Evolutionary conservation across 1,140 invertebrate species (phyloP).

Genomic region (Penaeus vannamei): DNA sequence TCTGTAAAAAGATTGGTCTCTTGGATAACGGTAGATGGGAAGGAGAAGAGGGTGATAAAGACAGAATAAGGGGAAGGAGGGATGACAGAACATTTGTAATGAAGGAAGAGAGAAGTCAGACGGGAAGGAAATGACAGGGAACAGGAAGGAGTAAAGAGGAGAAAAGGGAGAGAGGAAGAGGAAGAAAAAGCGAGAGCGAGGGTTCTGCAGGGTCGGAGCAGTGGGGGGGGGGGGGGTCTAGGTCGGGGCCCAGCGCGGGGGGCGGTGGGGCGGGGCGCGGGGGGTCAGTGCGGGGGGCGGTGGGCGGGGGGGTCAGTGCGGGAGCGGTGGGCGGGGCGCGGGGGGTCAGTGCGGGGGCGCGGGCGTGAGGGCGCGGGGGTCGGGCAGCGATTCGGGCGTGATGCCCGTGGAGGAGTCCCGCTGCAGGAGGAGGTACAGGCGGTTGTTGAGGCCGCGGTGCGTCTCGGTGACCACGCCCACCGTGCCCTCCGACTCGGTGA

Average conservation of each 20-base stretch:
- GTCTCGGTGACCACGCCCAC: constrained; percentile 53
- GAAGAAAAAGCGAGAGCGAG: constrained; percentile 3
- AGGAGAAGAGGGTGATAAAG: no score
- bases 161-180: not conserved
- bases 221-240: not conserved
- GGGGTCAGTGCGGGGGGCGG: not conserved
- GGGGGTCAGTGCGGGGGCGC: not conserved
- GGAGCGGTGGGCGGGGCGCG: not conserved
- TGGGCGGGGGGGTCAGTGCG: not conserved
- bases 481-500: constrained; percentile 49
- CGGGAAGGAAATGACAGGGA: no score
- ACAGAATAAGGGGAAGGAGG: not conserved
- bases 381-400: constrained; percentile 46
- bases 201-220: not conserved
- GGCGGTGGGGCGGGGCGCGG: not conserved
- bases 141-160: not conserved
- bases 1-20: no score
- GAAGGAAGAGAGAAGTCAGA: not conserved
- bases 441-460: constrained; percentile 62
- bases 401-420: constrained; percentile 51
- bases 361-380: not conserved
- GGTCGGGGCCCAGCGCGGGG: not conserved
- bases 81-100: not conserved
- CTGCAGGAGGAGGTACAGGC: constrained; percentile 60
- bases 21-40: no score